Evolutionary conservation across 2,113 vertebrate genomes (phyloP).

Genomic region (Centropus unirufus): DNA sequence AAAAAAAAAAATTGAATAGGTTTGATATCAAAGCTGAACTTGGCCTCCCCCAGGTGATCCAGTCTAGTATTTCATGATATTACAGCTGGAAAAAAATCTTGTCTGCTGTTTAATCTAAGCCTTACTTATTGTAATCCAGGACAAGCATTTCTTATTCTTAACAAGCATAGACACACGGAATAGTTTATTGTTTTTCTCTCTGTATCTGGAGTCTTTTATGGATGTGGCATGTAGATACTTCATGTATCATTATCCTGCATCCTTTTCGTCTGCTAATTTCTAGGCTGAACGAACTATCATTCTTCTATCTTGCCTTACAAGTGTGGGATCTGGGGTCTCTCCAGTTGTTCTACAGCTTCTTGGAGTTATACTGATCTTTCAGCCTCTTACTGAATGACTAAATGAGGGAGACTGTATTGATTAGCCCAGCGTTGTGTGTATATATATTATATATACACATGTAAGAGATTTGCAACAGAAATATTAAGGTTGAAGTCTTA

Average conservation of each 20-base stretch:
- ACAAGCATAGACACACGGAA: not conserved
- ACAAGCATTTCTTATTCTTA: slow-evolving; percentile 14
- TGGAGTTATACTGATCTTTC: not conserved
- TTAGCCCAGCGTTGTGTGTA: not conserved
- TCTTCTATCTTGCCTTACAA: not conserved
- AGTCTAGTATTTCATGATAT: not conserved
- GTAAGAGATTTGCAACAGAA: not conserved
- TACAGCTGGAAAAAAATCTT: not conserved
- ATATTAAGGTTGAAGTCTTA: not conserved
- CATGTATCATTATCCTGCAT: not conserved
- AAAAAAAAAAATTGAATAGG: not conserved
- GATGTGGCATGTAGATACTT: slow-evolving; percentile 27
- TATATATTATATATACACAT: too few relatives aligned
- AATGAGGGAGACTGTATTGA: not conserved
- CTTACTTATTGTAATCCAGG: not conserved
- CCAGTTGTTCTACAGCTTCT: not conserved
- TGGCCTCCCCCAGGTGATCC: not conserved
- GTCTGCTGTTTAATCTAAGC: slow-evolving; percentile 9
- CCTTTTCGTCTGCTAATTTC: not conserved
- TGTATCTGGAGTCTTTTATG: slow-evolving; percentile 38
- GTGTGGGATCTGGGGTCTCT: not conserved
- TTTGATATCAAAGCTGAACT: not conserved
- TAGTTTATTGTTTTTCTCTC: not conserved
- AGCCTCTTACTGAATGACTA: not conserved
- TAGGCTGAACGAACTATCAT: not conserved